phyloP scores from a whole-genome alignment of 1,140 invertebrate genomes.

The Copidosoma floridanum region DNA sequence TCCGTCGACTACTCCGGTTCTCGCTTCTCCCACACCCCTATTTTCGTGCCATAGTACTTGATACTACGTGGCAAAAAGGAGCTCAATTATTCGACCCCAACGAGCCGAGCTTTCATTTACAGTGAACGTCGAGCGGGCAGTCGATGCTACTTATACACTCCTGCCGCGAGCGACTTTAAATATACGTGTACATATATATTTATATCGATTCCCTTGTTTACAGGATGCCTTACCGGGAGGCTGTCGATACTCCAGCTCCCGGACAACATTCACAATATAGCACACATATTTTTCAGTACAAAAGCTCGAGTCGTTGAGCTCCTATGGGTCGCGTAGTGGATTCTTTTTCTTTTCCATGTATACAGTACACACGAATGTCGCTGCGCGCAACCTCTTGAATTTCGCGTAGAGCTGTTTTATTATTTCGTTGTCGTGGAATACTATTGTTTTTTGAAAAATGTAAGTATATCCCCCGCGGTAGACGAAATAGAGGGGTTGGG shows the following conservation, averaged over 20 bases:
- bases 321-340: no score
- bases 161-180: slow-evolving; percentile 15
- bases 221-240: slow-evolving; percentile 30
- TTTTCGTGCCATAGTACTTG: no score
- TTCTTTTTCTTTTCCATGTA: background rate
- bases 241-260: slow-evolving; percentile 50
- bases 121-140: slow-evolving; percentile 9
- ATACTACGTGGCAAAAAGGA: no score
- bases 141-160: no score
- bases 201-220: slow-evolving; percentile 5
- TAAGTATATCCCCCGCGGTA: slow-evolving; percentile 10
- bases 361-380: background rate
- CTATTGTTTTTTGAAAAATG: no score
- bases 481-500: slow-evolving; percentile 27
- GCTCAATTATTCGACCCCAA: background rate
- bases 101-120: slow-evolving; percentile 8
- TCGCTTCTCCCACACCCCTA: background rate
- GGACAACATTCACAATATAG: no score
- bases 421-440: no score
- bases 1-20: slow-evolving; percentile 49
- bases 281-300: no score
- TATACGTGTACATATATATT: background rate
- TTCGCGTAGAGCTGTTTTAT: slow-evolving; percentile 15
- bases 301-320: background rate
- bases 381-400: slow-evolving; percentile 25